Evolutionary conservation across 2,797 vertebrate genomes (phyloP).

Genomic region (Pseudomugil tenellus): DNA sequence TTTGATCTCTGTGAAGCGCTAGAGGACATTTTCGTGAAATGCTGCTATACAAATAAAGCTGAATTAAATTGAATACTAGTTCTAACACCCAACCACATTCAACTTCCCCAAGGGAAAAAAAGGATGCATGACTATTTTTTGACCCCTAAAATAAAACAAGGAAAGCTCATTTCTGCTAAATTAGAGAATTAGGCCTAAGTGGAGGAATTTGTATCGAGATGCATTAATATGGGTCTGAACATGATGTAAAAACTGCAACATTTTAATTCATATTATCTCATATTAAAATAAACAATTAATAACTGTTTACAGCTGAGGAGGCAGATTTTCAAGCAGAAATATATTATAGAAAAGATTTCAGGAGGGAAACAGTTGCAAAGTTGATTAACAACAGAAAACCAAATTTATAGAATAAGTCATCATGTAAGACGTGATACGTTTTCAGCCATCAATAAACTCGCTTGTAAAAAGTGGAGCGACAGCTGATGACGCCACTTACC

Average conservation of each 20-base stretch:
- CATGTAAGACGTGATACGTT: not conserved
- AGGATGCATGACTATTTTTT: not conserved
- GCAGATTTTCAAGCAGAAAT: not conserved
- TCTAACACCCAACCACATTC: not conserved
- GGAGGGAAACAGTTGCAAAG: no score
- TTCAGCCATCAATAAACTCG: not conserved
- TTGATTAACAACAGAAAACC: not conserved
- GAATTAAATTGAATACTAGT: no score
- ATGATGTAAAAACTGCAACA: not conserved
- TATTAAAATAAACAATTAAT: not conserved
- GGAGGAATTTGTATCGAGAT: not conserved
- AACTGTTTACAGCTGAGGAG: not conserved
- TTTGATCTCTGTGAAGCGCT: no score
- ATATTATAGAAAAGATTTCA: no score
- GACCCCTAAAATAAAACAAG: not conserved
- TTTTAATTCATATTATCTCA: not conserved
- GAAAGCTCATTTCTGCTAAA: not conserved
- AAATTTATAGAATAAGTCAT: not conserved
- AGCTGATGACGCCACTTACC: slow-evolving; percentile 80
- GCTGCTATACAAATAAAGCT: no score
- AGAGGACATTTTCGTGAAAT: no score
- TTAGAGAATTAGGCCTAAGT: not conserved
- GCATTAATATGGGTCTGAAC: not conserved
- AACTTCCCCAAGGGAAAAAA: not conserved
- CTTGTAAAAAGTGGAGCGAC: not conserved